Evolutionary conservation across 2,797 vertebrate genomes (phyloP), one percentile per base, ranked within the genome.

Genomic region (Falco cherrug): DNA sequence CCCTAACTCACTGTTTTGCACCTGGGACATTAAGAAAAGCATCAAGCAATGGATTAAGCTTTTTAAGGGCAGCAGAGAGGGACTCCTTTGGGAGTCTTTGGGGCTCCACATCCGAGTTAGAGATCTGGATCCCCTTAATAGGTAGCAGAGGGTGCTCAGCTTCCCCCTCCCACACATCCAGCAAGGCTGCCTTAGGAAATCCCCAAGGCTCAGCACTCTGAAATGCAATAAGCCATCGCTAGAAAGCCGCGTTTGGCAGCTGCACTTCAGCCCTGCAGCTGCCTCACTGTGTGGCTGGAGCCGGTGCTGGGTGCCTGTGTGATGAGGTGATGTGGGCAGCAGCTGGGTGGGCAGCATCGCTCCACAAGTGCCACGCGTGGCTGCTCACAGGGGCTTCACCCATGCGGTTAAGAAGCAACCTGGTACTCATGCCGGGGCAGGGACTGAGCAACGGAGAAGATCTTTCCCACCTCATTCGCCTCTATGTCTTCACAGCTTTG

Each of bases 271-370:
- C 65, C 53, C 33, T 39, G 50, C 1, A 3, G 60, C 63, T 67
- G 61, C 67, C 64, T 71, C 29, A 6, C 57, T 1, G 1, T 11
- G 4, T 48, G 48, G 87, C 59, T 71, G 74, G 45, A 76, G 57
- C 29, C 2, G 0, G 26, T 1, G 3, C 53, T 12, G 43, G 57
- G 33, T 1, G 1, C 11, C 50, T 5, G 8, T 2, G 4, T 20
- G 54, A 60, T 0, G 3, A 50, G 56, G 39, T 1, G 3, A 50
- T 56, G 39, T 4, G 16, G 71, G 71, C 60, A 86, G 82, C 70
- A 61, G 41, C 60, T 7, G 12, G 37, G 79, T 2, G 2, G 35
- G 28, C 60, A 41, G 41, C 70, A 50, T 37, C 3, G 1, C 56
- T 80, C n/a, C 3, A 5, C 37, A 20, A 64, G 43, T 4, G 0